Base-by-base conservation (phyloP, 2,797 vertebrate genomes). In the Sphaeramia orbicularis region DNA sequence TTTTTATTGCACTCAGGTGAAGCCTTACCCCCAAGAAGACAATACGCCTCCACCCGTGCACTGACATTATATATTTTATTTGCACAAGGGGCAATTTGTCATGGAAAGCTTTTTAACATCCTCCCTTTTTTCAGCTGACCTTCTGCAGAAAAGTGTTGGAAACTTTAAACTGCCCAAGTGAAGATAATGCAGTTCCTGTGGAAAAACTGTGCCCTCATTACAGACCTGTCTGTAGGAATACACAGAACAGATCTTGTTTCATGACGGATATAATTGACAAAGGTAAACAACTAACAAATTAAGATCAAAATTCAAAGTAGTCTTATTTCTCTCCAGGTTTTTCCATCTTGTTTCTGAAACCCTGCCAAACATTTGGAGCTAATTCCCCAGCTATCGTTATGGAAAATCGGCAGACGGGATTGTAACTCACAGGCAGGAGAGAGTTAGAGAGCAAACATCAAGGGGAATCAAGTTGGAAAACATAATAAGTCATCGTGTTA, bases 351-450 rank as follows among this genome's bases (percentile, higher is more conserved):
- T 51, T 52, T 76, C 80, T 87, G 86, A 92, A 72, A 74, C 59
- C 65, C 61, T 84, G 86, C 86, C 90, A 94, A 92, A 94, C 88
- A 93, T 92, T 92, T 90, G 85, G 90, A 92, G 90, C 86, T 92
- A 87, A 93, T 94, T 93, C 88, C 90, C 71, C 81, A 79, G 85
- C 86, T 89, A 80, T 91, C 73, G 65, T 84, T 87, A 85, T 75
- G 90, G 87, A 92, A 92, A 89, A 90, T 78, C 59, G 48, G 71
- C 61, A 66, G 85, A 71, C 75, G 74, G 88, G 85, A 89, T 88
- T 86, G 80, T 91, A 91, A 92, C 88, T 93, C 91, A 70, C 79
- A 76, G 84, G 80, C 87, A 90, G 82, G 50, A 82, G 76, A 70
- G 72, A 78, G 77, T 65, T 72, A 59, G 65, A 91, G 84, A 87